These are phyloP conservation scores for Yponomeuta malinellus DNA, from an alignment of 2,888 invertebrate species.

Conservation along the genomic window DNA sequence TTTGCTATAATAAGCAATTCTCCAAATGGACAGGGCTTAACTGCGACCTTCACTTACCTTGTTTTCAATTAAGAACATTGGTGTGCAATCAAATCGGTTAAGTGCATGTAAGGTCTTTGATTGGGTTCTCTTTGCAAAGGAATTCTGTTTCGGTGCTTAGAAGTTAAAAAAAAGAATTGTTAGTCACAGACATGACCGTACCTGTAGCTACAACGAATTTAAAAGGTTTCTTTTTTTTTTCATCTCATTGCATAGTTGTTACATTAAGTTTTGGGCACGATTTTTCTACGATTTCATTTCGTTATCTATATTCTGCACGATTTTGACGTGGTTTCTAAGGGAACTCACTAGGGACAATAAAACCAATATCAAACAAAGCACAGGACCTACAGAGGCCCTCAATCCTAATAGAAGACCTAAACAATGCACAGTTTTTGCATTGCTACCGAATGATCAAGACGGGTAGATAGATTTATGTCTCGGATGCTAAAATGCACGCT, in stretches of 20 bases:
- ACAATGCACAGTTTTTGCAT: not conserved
- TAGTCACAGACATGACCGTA: not conserved
- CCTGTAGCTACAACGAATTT: not conserved
- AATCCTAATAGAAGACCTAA: not conserved
- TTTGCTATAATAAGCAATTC: no score
- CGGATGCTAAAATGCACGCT: conserved; percentile 5
- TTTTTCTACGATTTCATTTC: no score
- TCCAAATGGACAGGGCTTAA: no score
- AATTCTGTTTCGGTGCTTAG: not conserved
- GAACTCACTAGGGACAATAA: no score
- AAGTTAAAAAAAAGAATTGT: not conserved
- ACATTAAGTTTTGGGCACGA: not conserved
- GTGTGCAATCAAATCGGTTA: conserved; percentile 5
- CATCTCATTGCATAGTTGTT: not conserved
- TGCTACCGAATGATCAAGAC: conserved; percentile 10
- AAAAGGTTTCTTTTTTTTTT: not conserved
- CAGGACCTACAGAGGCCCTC: not conserved
- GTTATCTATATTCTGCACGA: no score
- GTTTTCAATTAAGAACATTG: conserved; percentile 11
- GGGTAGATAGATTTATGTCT: not conserved
- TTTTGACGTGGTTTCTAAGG: no score
- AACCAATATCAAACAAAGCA: no score
- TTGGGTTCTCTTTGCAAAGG: conserved; percentile 1
- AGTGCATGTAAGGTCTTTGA: conserved; percentile 12
- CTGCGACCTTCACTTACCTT: not conserved